phyloP scores from a whole-genome alignment of 2,113 vertebrate genomes.

The Pollimyrus isidori region DNA sequence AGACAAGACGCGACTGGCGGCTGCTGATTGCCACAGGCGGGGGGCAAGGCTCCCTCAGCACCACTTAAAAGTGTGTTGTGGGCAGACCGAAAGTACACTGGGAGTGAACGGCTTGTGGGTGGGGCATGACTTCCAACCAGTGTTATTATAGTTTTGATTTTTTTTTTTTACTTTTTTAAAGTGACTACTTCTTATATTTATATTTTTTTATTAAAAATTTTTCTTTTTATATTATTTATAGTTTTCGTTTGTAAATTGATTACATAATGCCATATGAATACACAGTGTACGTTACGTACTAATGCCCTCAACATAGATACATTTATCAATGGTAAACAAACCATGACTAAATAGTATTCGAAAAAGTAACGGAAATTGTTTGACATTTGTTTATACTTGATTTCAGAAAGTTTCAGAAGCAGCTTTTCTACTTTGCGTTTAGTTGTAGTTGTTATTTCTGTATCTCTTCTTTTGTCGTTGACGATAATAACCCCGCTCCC shows the following conservation, averaged over 20 bases:
- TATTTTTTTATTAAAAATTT: background rate
- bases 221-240: background rate
- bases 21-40: background rate
- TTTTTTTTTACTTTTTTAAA: background rate
- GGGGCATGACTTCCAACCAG: background rate
- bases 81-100: background rate
- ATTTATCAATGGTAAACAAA: background rate
- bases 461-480: background rate
- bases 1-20: background rate
- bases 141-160: background rate
- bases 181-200: background rate
- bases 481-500: background rate
- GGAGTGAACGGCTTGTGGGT: background rate
- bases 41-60: background rate
- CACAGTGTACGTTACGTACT: background rate
- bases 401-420: background rate
- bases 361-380: background rate
- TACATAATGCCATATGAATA: background rate
- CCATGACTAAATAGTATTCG: background rate
- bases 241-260: background rate
- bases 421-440: background rate
- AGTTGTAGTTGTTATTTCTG: background rate
- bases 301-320: background rate
- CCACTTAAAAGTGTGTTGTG: background rate
- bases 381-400: background rate